Evolutionary conservation across 2,113 vertebrate species (phyloP), one percentile per base, ranked within the genome.

Genomic region (Tachycineta bicolor): DNA sequence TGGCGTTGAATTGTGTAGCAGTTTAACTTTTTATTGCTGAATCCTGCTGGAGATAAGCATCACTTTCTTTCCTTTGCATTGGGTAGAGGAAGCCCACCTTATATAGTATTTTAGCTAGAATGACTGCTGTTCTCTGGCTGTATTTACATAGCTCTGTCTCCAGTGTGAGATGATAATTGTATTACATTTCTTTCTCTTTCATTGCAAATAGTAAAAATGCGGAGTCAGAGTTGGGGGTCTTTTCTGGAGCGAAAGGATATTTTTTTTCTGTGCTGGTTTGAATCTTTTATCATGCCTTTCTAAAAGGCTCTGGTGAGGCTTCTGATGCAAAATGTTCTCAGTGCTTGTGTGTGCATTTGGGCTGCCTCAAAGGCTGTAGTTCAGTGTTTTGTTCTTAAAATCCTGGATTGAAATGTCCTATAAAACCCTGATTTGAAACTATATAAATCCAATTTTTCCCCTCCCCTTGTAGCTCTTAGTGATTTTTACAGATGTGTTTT

Each of bases 401-500:
- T 70, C 28, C 25, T 94, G 52, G 21, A 71, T 90, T 67, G 50
- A 70, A 87, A 90, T 79, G 41, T 86, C 64, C 29, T 90, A 24
- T 76, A 74, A 93, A 93, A 71, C 14, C 14, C 28, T 64, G 41
- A 71, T 86, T 85, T 86, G 85, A 93, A 87, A 60, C 55, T 49
- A 39, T 56, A 78, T 90, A 87, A 92, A 88, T 84, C 62, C 1
- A 62, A 34, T 49, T 90, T 73, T 86, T 37, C n/a, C 23, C 29
- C 73, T 93, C 62, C 69, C 73, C 37, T 33, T 71, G 24, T 90
- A 83, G 24, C 44, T 86, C 80, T 80, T 74, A 52, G 85, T 95
- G 85, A 90, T 56, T 96, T 93, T 94, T 93, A 96, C 87, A 93
- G 93, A 96, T 94, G 90, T 80, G 41, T 90, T 95, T 92, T 95